Evolutionary conservation across 2,888 invertebrate genomes (phyloP).

Genomic region (Polyommatus iphigenia): DNA sequence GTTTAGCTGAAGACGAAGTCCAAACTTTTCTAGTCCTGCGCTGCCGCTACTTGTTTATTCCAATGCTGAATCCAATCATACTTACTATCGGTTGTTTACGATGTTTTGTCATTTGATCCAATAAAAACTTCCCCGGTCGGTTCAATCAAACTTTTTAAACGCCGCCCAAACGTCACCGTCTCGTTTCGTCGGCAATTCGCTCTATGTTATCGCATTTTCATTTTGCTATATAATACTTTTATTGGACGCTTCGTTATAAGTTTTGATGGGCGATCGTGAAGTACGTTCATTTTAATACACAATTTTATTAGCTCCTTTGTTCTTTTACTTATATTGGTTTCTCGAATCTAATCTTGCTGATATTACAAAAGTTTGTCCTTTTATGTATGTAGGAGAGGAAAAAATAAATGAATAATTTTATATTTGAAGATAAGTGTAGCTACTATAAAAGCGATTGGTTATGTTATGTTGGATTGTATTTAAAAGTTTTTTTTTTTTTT

Average conservation of each 20-base stretch:
- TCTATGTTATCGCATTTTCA: conserved; percentile 63
- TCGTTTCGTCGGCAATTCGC: conserved; percentile 53
- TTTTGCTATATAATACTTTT: conserved; percentile 62
- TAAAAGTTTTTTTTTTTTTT: background rate
- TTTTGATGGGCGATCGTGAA: conserved; percentile 45
- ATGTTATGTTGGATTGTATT: background rate
- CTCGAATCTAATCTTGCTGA: conserved; percentile 23
- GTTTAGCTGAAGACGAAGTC: background rate
- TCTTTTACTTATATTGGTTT: conserved; percentile 31
- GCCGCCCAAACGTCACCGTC: conserved; percentile 45
- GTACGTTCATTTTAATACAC: conserved; percentile 29
- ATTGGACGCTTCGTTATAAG: conserved; percentile 52
- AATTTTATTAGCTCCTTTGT: conserved; percentile 29
- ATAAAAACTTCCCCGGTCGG: conserved; percentile 62
- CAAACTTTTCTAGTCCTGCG: background rate
- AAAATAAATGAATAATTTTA: background rate
- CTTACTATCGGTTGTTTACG: conserved; percentile 49
- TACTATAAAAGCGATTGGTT: background rate
- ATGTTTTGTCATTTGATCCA: conserved; percentile 68
- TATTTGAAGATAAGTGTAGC: background rate
- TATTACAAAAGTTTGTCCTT: conserved; percentile 17
- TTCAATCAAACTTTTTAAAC: conserved; percentile 78
- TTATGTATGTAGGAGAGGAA: background rate
- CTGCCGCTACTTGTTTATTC: background rate
- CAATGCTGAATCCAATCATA: conserved; percentile 34